Evolutionary conservation across 2,797 vertebrate genomes (phyloP), one percentile per base, ranked within the genome.

Genomic region (Eremophila alpestris): DNA sequence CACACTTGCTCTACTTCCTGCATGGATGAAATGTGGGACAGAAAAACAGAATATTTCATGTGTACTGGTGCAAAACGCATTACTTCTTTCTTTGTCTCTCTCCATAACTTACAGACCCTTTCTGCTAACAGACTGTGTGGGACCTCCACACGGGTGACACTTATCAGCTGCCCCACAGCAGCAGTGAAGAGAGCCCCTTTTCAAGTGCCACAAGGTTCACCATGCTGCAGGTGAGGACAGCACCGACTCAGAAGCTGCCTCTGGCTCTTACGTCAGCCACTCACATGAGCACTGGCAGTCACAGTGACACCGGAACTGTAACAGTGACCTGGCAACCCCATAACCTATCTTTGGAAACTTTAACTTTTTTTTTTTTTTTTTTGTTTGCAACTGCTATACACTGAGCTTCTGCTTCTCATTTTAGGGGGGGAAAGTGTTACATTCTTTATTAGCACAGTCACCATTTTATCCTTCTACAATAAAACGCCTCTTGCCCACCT

Each of bases 281-380:
- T 48, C 79, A 48, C 48, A 30, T 0, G 1, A 56, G 34, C 43
- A 30, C 0, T 7, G 5, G 11, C 10, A 41, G 62, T 34, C 46
- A 22, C 26, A 58, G 32, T 11, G 54, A 64, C 30, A 46, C 22
- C 0, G 0, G 18, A 69, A 79, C 36, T 2, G 2, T 64, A 81
- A 83, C 48, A 75, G 69, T 36, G 51, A 67, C 70, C 51, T 94
- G 73, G 46, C 70, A 95, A 76, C 59, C 26, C 55, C 71, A 27
- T 59, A 83, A 80, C 75, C 55, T 65, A n/a, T 78, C 56, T 85
- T 51, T 4, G 3, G 27, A n/a, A 94, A 58, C 38, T 38, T 38
- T 38, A n/a, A n/a, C 11, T 38, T 38, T 38, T 38, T 38, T 38
- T 38, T 38, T 11, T 38, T 38, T 38, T 38, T 38, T 38, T 38